Evolutionary conservation across 2,113 vertebrate genomes (phyloP), one percentile per base, ranked within the genome.

Genomic region (Sylvia atricapilla): DNA sequence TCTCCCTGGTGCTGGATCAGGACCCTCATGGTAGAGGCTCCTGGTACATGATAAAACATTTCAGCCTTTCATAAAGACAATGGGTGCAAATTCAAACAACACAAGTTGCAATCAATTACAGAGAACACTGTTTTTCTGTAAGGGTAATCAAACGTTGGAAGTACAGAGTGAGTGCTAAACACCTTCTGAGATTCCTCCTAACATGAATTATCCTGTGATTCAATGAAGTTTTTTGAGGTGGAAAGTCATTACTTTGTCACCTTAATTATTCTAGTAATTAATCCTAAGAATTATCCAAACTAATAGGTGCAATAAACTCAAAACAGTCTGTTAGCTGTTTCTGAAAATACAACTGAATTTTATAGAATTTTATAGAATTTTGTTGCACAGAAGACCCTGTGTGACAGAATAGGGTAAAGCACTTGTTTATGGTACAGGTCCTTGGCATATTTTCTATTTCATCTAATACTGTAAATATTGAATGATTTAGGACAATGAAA

Each of bases 11-110:
- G 46, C 10, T 44, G 49, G 41, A 50, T 76, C 1, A 0, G 21
- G 46, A 83, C 35, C 28, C 21, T 66, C 0, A 1, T 17, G 35
- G 17, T 43, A 18, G 0, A 41, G 37, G 37, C 27, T 43, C 37
- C 27, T 15, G 39, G 30, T 15, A 21, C 9, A 30, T 21, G 37
- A 43, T 35, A 16, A 0, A 37, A 33, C 6, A 13, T 64, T 78
- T 72, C 28, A 39, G 44, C 17, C 35, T 83, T 68, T 47, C 11
- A 1, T 43, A 10, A 59, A 59, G 52, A 62, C 5, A 30, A 3
- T 25, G 33, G 3, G 43, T 60, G 3, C 27, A 73, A 70, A 20
- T 44, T 79, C 63, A 64, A 68, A 59, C 1, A 27, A n/a, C 3
- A 17, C 30, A 58, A 23, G 17, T 30, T 89, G 22, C 23, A 70